These are phyloP conservation scores for Camponotus fellah DNA, from an alignment of 2,888 invertebrate species.

Conservation along the genomic window DNA sequence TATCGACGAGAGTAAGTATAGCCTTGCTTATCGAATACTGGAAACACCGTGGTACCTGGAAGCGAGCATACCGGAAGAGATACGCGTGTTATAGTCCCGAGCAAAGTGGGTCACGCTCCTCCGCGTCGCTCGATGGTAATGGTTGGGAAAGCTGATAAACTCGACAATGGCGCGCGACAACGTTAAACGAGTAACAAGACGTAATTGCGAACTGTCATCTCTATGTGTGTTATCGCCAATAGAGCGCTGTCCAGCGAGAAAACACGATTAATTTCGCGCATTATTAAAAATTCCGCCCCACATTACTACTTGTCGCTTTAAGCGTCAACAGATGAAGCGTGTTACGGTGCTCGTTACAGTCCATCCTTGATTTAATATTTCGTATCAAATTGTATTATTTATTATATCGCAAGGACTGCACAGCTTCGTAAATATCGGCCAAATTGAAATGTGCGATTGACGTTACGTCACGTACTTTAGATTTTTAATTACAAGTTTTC, in stretches of 20 bases:
- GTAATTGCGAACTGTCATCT: constrained; percentile 37
- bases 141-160: constrained; percentile 41
- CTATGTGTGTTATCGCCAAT: constrained; percentile 28
- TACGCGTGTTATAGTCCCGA: constrained; percentile 49
- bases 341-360: neutral
- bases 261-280: constrained; percentile 32
- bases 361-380: neutral
- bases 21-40: constrained; percentile 45
- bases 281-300: constrained; percentile 29
- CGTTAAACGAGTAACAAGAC: constrained; percentile 41
- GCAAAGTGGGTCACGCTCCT: constrained; percentile 44
- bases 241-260: neutral
- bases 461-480: neutral
- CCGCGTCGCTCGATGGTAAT: constrained; percentile 36
- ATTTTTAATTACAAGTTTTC: constrained; percentile 6
- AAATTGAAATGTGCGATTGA: neutral
- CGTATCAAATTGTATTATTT: neutral
- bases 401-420: too few relatives aligned
- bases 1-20: constrained; percentile 24
- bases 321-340: neutral
- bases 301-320: neutral
- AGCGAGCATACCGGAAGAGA: constrained; percentile 52
- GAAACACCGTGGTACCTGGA: constrained; percentile 30
- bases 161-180: constrained; percentile 30
- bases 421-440: neutral